phyloP scores from a whole-genome alignment of 2,888 invertebrate genomes.

The Heliconius aoede region DNA sequence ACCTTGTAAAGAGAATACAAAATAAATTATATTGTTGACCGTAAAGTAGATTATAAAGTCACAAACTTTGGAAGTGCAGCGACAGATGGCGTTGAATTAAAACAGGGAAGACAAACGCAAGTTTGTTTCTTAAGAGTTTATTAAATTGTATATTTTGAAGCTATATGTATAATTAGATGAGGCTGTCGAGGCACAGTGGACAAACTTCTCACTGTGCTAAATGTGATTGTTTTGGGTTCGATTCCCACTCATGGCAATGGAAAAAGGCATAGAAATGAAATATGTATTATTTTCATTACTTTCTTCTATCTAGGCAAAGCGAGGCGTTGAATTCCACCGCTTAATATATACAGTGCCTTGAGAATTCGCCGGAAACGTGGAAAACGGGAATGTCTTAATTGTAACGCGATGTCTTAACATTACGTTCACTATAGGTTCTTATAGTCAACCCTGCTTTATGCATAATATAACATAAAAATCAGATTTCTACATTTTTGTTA shows the following conservation, averaged over 20 bases:
- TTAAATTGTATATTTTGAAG: constrained; percentile 56
- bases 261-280: too few relatives aligned
- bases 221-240: not conserved
- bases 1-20: constrained; percentile 18
- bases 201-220: not conserved
- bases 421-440: too few relatives aligned
- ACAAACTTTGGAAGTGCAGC: constrained; percentile 40
- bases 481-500: too few relatives aligned
- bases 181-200: not conserved
- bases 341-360: not conserved
- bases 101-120: constrained; percentile 61
- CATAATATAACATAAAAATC: too few relatives aligned
- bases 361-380: too few relatives aligned
- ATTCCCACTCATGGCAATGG: not conserved
- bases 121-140: constrained; percentile 64
- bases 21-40: constrained; percentile 32
- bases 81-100: constrained; percentile 64
- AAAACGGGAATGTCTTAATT: too few relatives aligned
- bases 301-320: not conserved
- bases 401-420: too few relatives aligned
- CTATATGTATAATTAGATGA: not conserved
- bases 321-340: not conserved
- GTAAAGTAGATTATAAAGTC: constrained; percentile 42
- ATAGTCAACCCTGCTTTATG: too few relatives aligned
- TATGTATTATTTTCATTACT: not conserved